Base-by-base conservation (phyloP, 2,113 vertebrate species). In the Alligator mississippiensis region DNA sequence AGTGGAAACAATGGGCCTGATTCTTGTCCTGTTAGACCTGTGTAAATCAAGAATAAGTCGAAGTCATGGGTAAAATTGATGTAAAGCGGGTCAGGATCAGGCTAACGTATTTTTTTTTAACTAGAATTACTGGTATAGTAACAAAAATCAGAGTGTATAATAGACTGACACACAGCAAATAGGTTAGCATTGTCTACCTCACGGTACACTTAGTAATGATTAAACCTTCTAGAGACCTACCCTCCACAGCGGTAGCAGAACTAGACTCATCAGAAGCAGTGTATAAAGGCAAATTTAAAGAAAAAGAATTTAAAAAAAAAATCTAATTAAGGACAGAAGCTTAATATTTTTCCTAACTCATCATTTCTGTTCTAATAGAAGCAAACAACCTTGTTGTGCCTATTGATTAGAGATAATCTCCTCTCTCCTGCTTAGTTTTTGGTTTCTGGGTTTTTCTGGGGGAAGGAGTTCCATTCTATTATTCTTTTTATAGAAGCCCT, bases 401-500 rank as follows among this genome's bases (percentile, higher is more conserved):
- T 59, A 75, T 25, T 95, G 87, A 64, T 76, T 93, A 70, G 64
- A 62, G n/a, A 89, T 90, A 89, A 85, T 90, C 84, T 63, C 24
- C 28, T 93, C 17, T 1, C 47, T 47, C 8, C 47, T 47, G 47
- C 47, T 47, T 47, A 47, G 47, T 47, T 47, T 47, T 47, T 47
- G 47, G 47, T 47, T 47, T 47, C 47, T 47, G 47, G 47, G 47
- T 47, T 9, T 47, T 47, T 47, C 27, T 79, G 79, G 61, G 21
- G 93, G 92, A 80, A 77, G 88, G 47, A 88, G 84, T 89, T 96
- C 94, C 89, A 95, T 93, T 93, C 57, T 88, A 94, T 93, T 95
- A 95, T 95, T 96, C 86, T 90, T 97, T 95, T 89, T 94, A 95
- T 80, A 92, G 72, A 82, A 84, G 89, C 78, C 47, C 21, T 80